phyloP scores from a whole-genome alignment of 1,140 invertebrate genomes.

The Venustaconcha ellipsiformis region DNA sequence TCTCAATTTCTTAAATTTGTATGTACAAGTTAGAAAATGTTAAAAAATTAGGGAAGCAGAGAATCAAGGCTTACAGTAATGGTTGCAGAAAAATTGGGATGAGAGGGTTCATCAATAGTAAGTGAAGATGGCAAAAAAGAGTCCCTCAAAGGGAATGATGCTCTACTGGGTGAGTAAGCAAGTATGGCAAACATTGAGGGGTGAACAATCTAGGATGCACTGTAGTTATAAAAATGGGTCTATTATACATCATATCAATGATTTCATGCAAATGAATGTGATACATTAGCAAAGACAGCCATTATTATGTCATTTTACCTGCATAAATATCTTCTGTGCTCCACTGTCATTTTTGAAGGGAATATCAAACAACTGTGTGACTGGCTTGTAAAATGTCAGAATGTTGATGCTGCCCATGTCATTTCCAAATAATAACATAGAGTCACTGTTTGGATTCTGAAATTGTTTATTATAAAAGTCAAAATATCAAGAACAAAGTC shows the following conservation, averaged over 20 bases:
- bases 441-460: constrained; percentile 57
- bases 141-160: too few relatives aligned
- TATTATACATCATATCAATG: too few relatives aligned
- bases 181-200: neutral
- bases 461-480: constrained; percentile 6
- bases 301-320: constrained; percentile 44
- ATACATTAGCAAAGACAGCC: neutral
- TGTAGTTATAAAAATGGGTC: neutral
- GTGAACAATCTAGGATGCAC: neutral
- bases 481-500: neutral
- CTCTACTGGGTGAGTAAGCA: too few relatives aligned
- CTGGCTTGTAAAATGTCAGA: constrained; percentile 62
- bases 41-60: too few relatives aligned
- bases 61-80: too few relatives aligned
- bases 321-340: constrained; percentile 62
- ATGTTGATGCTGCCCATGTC: constrained; percentile 64
- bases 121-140: too few relatives aligned
- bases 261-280: neutral
- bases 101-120: too few relatives aligned
- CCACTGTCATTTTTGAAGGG: constrained; percentile 61
- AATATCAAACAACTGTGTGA: constrained; percentile 64
- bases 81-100: too few relatives aligned
- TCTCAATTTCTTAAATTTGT: too few relatives aligned
- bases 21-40: too few relatives aligned
- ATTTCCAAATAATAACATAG: constrained; percentile 63